Evolutionary conservation across 2,888 invertebrate species (phyloP).

Genomic region (Crossocerus cetratus): DNA sequence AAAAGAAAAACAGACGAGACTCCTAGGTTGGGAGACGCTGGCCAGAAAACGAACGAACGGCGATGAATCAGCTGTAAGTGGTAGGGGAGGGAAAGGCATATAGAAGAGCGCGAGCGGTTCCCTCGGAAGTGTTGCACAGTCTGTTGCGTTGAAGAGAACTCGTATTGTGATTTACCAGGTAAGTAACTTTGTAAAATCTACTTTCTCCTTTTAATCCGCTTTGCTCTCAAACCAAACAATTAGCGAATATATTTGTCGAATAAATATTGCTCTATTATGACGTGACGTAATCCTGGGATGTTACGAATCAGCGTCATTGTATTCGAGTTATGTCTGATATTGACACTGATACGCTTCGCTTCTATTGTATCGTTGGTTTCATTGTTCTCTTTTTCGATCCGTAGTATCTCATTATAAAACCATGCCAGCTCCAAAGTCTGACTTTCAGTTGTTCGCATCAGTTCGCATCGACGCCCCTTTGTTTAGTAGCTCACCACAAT

Average conservation of each 20-base stretch:
- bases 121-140: background rate
- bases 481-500: background rate
- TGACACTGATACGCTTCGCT: background rate
- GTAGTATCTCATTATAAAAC: background rate
- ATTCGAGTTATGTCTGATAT: background rate
- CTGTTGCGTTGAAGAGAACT: background rate
- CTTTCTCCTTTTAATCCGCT: background rate
- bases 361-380: background rate
- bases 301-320: background rate
- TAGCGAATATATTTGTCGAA: too few species aligned
- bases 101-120: constrained; percentile 14
- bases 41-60: background rate
- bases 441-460: background rate
- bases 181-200: background rate
- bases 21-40: constrained; percentile 35
- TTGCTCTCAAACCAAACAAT: too few species aligned
- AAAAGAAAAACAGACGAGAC: background rate
- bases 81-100: constrained; percentile 26
- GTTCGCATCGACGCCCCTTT: background rate
- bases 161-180: background rate
- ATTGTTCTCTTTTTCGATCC: constrained; percentile 5
- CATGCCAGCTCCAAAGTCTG: background rate
- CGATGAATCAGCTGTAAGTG: constrained; percentile 37
- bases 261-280: background rate
- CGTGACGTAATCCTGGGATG: background rate